Conservation (phyloP, 2,797 vertebrate genomes). For the Vireo griseus region DNA sequence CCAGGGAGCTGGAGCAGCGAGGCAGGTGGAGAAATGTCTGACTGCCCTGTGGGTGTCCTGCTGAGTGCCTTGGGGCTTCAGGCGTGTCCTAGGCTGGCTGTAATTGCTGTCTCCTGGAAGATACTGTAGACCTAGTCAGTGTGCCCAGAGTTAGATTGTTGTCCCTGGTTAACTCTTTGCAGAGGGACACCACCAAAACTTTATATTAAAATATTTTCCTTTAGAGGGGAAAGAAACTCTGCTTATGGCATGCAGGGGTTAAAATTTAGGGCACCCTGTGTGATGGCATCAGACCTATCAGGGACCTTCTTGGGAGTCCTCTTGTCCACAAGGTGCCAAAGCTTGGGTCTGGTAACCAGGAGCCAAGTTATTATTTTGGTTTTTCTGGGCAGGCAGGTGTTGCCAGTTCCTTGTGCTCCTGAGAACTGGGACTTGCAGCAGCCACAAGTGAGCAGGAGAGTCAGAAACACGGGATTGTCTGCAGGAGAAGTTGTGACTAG, state of each 20-base stretch:
- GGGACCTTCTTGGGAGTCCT: background rate
- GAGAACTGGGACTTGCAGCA: background rate
- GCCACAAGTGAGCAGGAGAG: background rate
- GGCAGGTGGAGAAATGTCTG: background rate
- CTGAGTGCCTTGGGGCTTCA: background rate
- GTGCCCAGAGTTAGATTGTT: background rate
- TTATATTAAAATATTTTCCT: background rate
- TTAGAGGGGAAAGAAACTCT: background rate
- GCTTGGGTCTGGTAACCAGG: background rate
- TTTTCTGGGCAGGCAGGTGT: background rate
- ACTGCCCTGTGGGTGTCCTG: too few relatives aligned
- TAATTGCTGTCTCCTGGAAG: too few relatives aligned
- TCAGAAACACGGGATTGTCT: background rate
- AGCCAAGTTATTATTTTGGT: accelerated
- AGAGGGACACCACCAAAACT: background rate
- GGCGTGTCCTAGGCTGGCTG: background rate
- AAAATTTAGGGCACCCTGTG: background rate
- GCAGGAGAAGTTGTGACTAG: background rate
- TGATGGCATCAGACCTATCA: background rate
- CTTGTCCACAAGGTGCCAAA: background rate
- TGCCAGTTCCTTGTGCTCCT: background rate
- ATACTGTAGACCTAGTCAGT: accelerated
- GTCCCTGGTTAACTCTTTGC: background rate
- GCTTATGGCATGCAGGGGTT: background rate
- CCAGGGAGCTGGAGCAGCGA: background rate